Conservation (phyloP, 2,797 vertebrate species). For the Typhlichthys subterraneus region DNA sequence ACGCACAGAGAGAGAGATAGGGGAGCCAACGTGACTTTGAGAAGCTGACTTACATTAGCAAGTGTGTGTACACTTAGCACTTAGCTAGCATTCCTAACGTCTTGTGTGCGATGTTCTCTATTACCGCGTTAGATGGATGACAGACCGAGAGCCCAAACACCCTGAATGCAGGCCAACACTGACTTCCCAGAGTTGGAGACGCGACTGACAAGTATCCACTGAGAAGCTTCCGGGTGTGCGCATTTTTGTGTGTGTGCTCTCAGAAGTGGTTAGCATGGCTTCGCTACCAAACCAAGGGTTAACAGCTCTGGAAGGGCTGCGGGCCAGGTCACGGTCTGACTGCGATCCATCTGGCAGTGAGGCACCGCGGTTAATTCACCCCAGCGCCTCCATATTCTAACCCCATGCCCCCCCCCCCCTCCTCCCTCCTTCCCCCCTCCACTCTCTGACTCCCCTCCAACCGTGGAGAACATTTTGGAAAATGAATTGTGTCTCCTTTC, state of each 20-base stretch:
- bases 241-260: conserved; percentile 2
- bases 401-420: conserved; percentile 51
- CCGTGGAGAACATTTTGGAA: conserved; percentile 44
- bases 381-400: conserved; percentile 44
- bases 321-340: conserved; percentile 30
- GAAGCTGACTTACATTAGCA: conserved; percentile 25
- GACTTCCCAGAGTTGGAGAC: conserved; percentile 36
- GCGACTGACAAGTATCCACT: conserved; percentile 19
- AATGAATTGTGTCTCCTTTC: conserved; percentile 46
- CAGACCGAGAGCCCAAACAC: conserved; percentile 26
- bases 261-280: conserved; percentile 19
- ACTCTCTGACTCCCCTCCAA: conserved; percentile 19
- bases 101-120: conserved; percentile 18
- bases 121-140: conserved; percentile 28
- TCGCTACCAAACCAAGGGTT: conserved; percentile 39
- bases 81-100: conserved; percentile 3
- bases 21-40: conserved; percentile 10
- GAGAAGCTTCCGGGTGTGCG: conserved; percentile 28
- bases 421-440: conserved; percentile 8
- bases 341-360: conserved; percentile 51
- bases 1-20: not conserved
- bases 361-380: conserved; percentile 8
- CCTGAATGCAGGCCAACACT: conserved; percentile 39
- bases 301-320: conserved; percentile 7
- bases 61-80: not conserved